Evolutionary conservation across 1,140 invertebrate species (phyloP), one percentile per base, ranked within the genome.

Genomic region (Drosophila ambigua): DNA sequence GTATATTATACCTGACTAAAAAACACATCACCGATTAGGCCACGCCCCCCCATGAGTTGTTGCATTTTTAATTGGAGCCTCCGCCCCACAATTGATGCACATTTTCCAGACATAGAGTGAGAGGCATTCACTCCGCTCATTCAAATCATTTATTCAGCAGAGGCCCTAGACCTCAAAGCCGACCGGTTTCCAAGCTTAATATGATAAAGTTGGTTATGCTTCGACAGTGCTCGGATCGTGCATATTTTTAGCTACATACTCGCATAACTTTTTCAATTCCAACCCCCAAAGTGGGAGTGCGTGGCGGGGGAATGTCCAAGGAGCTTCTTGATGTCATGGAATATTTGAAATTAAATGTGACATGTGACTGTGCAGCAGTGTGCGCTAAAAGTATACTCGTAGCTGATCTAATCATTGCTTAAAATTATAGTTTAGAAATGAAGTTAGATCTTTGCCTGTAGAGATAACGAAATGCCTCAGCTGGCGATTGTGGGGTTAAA

Each of bases 161-260:
- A 26, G 48, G 31, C 57, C 50, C 65, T 59, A 72, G 15, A 44
- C 72, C 23, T 59, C 58, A 58, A 26, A 31, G 60, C 23, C 43
- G 69, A 53, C 65, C 45, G 64, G 65, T 69, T 71, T 58, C 16
- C 45, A 16, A 48, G 44, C 64, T 60, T 79, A 67, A 83, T 83
- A 72, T 83, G 61, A 79, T 79, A 76, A 84, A 76, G 80, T 76
- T 84, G 71, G 71, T 75, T 67, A 84, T 83, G 79, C 80, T 79
- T 83, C 80, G 79, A 79, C 80, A 79, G 79, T 62, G 11, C 35
- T 11, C 35, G 11, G 35, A 39, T 39, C 35, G 35, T 39, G 35
- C 35, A 31, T 24, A 43, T 64, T 63, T 49, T 0, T 6, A 20
- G 28, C 23, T 41, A 20, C 20, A 20, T 20, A 20, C 20, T 20